Evolutionary conservation across 2,797 vertebrate genomes (phyloP).

Genomic region (Sebastes cheni): DNA sequence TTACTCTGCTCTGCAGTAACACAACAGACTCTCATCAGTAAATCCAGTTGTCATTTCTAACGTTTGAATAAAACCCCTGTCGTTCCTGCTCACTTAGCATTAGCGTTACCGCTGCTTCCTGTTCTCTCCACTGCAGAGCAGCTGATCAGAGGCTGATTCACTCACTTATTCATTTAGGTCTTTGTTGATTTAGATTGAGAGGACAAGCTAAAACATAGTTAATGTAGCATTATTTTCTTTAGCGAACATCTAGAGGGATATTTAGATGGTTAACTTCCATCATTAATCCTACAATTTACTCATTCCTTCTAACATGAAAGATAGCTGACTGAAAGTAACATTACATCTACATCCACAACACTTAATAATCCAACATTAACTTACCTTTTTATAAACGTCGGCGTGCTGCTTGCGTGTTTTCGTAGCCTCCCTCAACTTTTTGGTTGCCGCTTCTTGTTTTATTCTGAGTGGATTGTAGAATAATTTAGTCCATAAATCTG

Average conservation of each 20-base stretch:
- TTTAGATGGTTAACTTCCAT: neutral
- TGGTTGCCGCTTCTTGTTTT: neutral
- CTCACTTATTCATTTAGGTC: neutral
- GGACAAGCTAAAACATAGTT: neutral
- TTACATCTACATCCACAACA: neutral
- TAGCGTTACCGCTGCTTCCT: neutral
- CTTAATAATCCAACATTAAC: neutral
- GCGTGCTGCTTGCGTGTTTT: neutral
- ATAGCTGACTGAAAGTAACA: neutral
- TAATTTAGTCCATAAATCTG: neutral
- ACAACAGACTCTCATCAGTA: neutral
- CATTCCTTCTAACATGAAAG: neutral
- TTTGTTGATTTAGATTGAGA: neutral
- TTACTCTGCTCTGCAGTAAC: neutral
- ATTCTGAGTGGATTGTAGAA: neutral
- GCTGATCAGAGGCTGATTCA: neutral
- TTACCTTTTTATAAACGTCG: neutral
- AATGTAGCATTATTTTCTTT: neutral
- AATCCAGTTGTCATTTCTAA: neutral
- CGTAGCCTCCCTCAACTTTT: neutral
- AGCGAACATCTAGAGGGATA: neutral
- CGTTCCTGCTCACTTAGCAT: neutral
- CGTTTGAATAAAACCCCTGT: neutral
- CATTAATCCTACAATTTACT: neutral
- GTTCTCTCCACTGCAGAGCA: neutral